phyloP scores from a whole-genome alignment of 2,888 invertebrate species.

The Chaitophorus viminalis region DNA sequence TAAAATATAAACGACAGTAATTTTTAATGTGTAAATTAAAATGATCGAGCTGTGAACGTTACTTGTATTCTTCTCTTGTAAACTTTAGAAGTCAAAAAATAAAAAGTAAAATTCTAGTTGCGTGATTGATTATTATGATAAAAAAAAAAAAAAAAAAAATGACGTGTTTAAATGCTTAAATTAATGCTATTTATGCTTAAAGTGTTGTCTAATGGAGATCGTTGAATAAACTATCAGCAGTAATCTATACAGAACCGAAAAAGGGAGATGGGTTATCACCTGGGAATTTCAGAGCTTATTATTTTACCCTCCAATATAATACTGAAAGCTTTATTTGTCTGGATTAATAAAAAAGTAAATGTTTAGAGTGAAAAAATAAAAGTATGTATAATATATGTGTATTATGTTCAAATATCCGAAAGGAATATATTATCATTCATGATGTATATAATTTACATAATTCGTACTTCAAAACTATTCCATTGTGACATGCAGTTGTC shows the following conservation, averaged over 20 bases:
- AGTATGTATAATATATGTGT: not conserved
- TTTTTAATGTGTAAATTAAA: not conserved
- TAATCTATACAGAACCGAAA: not conserved
- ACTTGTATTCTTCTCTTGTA: not conserved
- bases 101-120: not conserved
- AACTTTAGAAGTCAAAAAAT: not conserved
- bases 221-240: not conserved
- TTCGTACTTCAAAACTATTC: too few relatives aligned
- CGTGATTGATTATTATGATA: not conserved
- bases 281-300: not conserved
- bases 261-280: not conserved
- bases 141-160: not conserved
- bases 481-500: too few relatives aligned
- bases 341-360: not conserved
- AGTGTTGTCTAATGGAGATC: not conserved
- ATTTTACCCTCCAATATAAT: not conserved
- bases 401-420: too few relatives aligned
- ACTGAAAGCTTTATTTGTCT: constrained; percentile 9
- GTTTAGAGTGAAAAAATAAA: not conserved
- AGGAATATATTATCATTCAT: too few relatives aligned
- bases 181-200: not conserved
- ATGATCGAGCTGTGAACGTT: not conserved
- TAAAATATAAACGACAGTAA: too few relatives aligned
- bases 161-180: too few relatives aligned
- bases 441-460: too few relatives aligned